phyloP scores from a whole-genome alignment of 2,113 vertebrate species.

The Capreolus pygargus region DNA sequence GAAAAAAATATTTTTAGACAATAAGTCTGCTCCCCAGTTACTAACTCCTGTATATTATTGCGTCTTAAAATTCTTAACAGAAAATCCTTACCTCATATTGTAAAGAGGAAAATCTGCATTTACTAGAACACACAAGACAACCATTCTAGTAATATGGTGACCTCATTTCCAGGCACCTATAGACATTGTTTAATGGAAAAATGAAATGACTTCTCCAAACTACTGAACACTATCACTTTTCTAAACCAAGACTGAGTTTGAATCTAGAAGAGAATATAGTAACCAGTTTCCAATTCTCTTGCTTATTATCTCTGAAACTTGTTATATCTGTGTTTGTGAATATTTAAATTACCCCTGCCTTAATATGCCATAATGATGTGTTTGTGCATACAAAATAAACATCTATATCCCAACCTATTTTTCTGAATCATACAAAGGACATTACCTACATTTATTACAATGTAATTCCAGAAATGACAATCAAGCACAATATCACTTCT shows the following conservation, averaged over 20 bases:
- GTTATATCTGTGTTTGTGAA: not conserved
- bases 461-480: not conserved
- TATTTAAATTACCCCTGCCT: not conserved
- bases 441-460: not conserved
- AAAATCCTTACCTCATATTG: not conserved
- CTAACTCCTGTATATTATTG: not conserved
- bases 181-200: not conserved
- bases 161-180: not conserved
- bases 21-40: not conserved
- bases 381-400: not conserved
- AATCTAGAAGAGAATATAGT: not conserved
- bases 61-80: not conserved
- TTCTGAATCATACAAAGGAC: not conserved
- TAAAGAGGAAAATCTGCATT: not conserved
- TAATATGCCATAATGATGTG: not conserved
- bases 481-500: not conserved
- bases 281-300: not conserved
- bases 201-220: not conserved
- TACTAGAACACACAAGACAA: not conserved
- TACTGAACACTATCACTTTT: not conserved
- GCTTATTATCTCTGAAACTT: not conserved
- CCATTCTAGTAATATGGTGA: not conserved
- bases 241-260: not conserved
- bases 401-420: not conserved
- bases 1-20: not conserved